Base-by-base conservation (phyloP, 2,797 vertebrate species). In the Acropternis orthonyx region DNA sequence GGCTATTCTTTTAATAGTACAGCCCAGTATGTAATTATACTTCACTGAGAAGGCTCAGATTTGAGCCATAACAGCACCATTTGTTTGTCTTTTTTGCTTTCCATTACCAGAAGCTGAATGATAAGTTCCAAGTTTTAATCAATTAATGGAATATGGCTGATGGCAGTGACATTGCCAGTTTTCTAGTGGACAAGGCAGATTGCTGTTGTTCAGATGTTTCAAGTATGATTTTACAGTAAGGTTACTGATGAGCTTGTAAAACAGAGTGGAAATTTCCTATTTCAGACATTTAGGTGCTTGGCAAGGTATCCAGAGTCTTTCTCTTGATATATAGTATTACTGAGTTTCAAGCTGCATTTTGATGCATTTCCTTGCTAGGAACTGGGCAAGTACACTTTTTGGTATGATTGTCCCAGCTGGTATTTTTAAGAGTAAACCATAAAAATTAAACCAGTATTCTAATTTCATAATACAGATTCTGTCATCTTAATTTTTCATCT, bases 261-360 rank as follows among this genome's bases (percentile, higher is more conserved):
- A 41, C 18, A 20, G 67, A 69, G 63, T 95, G 90, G 93, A 94
- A 93, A 95, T 92, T 88, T 94, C 55, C 88, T 52, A 4, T 93
- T 94, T 90, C 2, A 8, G 52, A 37, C 72, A 48, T 54, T 80
- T 63, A 88, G 43, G 52, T 85, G 44, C 48, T 94, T 94, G 83
- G 67, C 74, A 87, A 82, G 21, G 59, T 87, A 63, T 55, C 28
- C 74, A 82, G 80, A 67, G 41, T 21, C 86, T 69, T 85, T 78
- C 51, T 73, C 15, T 82, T 76, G 88, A 92, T 93, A 46, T 41
- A 52, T 37, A 19, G 32, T 18, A 4, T 30, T 73, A 27, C 34
- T 56, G 44, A 88, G 52, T 63, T 91, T 63, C 6, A 1, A 52
- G 76, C 23, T 73, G 52, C 39, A 67, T 89, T 88, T 88, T 67